phyloP scores from a whole-genome alignment of 2,113 vertebrate species.

The Oceanodroma tethys region DNA sequence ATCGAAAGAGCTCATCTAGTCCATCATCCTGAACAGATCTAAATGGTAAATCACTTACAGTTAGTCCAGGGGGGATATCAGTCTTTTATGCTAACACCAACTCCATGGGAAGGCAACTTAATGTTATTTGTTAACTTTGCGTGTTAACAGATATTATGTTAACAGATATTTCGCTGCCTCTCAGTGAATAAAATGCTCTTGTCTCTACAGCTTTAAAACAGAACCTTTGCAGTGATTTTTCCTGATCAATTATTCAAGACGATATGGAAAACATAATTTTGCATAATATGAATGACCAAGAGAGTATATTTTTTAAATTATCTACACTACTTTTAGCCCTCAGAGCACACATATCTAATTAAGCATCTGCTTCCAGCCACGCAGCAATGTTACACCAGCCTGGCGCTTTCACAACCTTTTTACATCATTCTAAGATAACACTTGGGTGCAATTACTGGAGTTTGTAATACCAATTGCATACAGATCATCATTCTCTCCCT shows the following conservation, averaged over 20 bases:
- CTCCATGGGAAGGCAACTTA: neutral
- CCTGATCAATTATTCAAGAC: neutral
- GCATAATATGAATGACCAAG: neutral
- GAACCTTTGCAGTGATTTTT: neutral
- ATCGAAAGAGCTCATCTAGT: neutral
- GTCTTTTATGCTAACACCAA: neutral
- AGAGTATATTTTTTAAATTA: neutral
- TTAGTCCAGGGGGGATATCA: neutral
- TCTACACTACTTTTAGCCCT: neutral
- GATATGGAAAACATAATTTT: neutral
- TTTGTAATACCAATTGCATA: neutral
- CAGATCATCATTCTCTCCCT: neutral
- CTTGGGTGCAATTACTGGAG: neutral
- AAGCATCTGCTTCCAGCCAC: neutral
- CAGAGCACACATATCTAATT: neutral
- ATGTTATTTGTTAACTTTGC: neutral
- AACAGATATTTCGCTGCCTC: neutral
- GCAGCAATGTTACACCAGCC: neutral
- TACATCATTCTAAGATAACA: neutral
- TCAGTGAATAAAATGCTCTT: neutral
- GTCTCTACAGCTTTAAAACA: neutral
- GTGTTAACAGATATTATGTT: neutral
- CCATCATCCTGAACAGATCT: neutral
- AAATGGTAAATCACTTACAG: neutral
- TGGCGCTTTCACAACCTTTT: neutral